A percentile compares a stretch with the other conserved stretches of the same genome.
Evolutionary conservation across 1,140 invertebrate species (phyloP).

Genomic region (Leptinotarsa texana): DNA sequence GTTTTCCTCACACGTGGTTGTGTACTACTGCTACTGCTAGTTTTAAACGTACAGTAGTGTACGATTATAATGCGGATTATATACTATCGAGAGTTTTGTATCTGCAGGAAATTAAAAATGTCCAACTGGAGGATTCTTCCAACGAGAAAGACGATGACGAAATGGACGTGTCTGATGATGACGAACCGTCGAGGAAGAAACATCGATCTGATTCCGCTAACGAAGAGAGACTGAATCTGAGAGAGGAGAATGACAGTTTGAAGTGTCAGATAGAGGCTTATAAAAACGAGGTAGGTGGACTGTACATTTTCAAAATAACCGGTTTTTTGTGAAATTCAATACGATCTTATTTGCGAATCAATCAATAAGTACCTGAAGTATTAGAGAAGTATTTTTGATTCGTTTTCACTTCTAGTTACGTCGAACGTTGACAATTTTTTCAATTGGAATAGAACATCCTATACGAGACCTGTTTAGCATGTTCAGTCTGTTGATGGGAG

Average conservation of each 20-base stretch:
- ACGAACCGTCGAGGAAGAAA: constrained; percentile 60
- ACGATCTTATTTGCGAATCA: too few species aligned
- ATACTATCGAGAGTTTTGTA: not conserved
- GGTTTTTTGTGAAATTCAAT: too few species aligned
- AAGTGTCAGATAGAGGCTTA: constrained; percentile 92
- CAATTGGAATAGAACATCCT: too few species aligned
- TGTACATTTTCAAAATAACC: not conserved
- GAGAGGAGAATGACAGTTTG: constrained; percentile 90
- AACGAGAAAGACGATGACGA: constrained; percentile 74
- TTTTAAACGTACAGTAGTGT: too few species aligned
- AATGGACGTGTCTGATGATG: constrained; percentile 81
- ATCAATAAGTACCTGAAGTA: not conserved
- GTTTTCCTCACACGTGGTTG: not conserved
- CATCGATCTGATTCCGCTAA: constrained; percentile 56
- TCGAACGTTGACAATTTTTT: too few species aligned
- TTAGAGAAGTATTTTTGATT: not conserved
- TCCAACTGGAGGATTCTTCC: constrained; percentile 74
- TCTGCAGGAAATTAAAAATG: constrained; percentile 75
- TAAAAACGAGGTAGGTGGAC: constrained; percentile 77
- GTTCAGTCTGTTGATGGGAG: too few species aligned
- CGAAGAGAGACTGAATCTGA: constrained; percentile 56
- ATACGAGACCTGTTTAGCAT: too few species aligned
- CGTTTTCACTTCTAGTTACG: too few species aligned
- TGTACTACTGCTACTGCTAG: not conserved
- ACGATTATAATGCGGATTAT: too few species aligned